A percentile compares a stretch with the other conserved stretches of the same genome.
phyloP scores from a whole-genome alignment of 1,140 invertebrate genomes.

The Goniozus legneri region DNA sequence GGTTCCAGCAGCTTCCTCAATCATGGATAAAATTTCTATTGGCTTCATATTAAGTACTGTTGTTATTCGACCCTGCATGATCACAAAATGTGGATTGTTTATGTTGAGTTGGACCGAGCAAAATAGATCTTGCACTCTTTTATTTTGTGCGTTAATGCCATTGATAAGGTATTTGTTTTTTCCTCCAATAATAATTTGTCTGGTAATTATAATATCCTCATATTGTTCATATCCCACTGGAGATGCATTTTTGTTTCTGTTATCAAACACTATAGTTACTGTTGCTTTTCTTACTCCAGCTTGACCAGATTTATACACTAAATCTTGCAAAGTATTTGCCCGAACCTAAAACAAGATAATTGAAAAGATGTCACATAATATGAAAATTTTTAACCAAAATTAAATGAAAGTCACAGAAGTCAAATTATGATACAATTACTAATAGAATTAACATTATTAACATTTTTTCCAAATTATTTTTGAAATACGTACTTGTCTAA shows the following conservation, averaged over 20 bases:
- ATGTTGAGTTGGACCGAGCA: constrained; percentile 96
- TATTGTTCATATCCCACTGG: constrained; percentile 92
- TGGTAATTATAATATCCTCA: constrained; percentile 89
- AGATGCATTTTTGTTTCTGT: constrained; percentile 75
- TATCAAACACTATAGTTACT: constrained; percentile 96
- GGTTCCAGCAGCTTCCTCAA: constrained; percentile 99
- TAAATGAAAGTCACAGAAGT: constrained; percentile 7
- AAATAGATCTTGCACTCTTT: constrained; percentile 90
- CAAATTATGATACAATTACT: constrained; percentile 22
- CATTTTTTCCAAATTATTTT: background rate
- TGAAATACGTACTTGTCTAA: constrained; percentile 71
- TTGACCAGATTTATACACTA: constrained; percentile 97
- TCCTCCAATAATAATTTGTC: constrained; percentile 80
- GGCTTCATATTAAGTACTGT: constrained; percentile 99
- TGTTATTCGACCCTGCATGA: constrained; percentile 99
- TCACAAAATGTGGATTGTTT: constrained; percentile 99
- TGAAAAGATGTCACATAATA: no score
- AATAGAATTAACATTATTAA: constrained; percentile 7
- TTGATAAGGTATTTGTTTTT: constrained; percentile 96
- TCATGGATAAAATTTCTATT: constrained; percentile 95
- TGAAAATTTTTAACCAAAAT: no score
- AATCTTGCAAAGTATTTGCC: constrained; percentile 84
- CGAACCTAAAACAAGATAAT: constrained; percentile 67
- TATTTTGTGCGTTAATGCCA: constrained; percentile 85
- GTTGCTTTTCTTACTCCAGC: constrained; percentile 94